Conservation (phyloP, 1,140 invertebrate genomes). For the Calosoma granatense region DNA sequence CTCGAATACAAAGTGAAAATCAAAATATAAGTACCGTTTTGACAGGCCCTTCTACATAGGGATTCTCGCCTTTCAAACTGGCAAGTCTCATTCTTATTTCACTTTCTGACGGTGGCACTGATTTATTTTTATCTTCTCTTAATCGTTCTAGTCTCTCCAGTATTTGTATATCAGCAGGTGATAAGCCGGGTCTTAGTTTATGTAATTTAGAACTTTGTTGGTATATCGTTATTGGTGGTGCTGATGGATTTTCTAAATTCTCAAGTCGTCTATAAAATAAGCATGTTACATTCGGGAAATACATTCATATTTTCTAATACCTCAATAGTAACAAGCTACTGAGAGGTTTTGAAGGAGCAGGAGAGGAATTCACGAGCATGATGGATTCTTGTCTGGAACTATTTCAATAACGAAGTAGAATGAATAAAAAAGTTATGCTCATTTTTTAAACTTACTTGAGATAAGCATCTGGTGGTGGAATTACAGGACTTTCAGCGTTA, state of each 20-base stretch:
- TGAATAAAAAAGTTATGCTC: too few relatives aligned
- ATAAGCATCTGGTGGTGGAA: conserved; percentile 39
- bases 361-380: background rate
- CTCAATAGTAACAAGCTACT: background rate
- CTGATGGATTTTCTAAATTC: conserved; percentile 34
- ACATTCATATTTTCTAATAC: background rate
- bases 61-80: conserved; percentile 40
- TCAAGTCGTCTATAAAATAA: conserved; percentile 28
- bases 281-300: too few relatives aligned
- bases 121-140: conserved; percentile 36
- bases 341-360: background rate
- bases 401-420: background rate
- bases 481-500: conserved; percentile 16
- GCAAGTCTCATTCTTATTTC: conserved; percentile 43
- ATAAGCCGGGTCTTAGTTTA: conserved; percentile 31
- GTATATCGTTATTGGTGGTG: conserved; percentile 40
- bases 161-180: conserved; percentile 40
- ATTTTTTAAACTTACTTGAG: conserved; percentile 36
- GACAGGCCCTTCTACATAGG: conserved; percentile 23
- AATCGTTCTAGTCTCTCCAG: conserved; percentile 48
- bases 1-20: conserved; percentile 8
- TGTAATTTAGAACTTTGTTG: conserved; percentile 33
- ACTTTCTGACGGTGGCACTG: conserved; percentile 36
- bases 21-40: conserved; percentile 19
- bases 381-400: background rate